Base-by-base conservation (phyloP, 2,797 vertebrate species). In the Trichosurus vulpecula region DNA sequence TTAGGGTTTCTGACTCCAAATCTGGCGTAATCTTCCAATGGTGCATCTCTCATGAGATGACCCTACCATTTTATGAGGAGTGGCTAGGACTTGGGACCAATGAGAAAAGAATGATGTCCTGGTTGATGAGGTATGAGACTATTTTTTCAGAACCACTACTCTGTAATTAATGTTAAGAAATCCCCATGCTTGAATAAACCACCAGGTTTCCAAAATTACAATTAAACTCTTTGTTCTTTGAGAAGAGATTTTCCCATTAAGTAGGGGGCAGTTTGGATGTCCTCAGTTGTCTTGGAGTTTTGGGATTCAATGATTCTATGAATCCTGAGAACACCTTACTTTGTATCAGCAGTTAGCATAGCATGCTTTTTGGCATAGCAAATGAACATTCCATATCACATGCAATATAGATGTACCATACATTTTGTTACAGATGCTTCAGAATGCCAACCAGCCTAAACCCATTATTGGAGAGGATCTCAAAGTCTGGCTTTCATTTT, bases 401-500 rank as follows among this genome's bases (percentile, higher is more conserved):
- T 93, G 92, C 13, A 6, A n/a, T 35, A 54, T 2, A 31, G 54
- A 58, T 30, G 12, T 35, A 31, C 29, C 27, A 95, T 54, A 56
- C 6, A 52, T 91, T 95, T 57, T 90, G 19, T 29, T 92, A 94
- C 41, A 90, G 27, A 52, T 25, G 92, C 19, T 66, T 93, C 87
- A 54, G 54, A 27, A 90, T 61, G 52, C 89, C 74, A 94, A 30
- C 52, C 52, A 35, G 11, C 74, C 52, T 31, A 81, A 81, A 30
- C 81, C 58, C 35, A 5, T 94, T 95, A 94, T 91, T 13, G 14
- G 54, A 90, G 92, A 93, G n/a, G 19, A 58, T 93, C 57, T 54
- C 54, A 92, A 95, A 87, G 51, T 91, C 54, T 92, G 90, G 52
- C 91, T 94, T 95, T 90, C 12, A 56, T 57, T 51, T 95, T 95